phyloP scores from a whole-genome alignment of 1,140 invertebrate species.

The Trichonephila inaurata region DNA sequence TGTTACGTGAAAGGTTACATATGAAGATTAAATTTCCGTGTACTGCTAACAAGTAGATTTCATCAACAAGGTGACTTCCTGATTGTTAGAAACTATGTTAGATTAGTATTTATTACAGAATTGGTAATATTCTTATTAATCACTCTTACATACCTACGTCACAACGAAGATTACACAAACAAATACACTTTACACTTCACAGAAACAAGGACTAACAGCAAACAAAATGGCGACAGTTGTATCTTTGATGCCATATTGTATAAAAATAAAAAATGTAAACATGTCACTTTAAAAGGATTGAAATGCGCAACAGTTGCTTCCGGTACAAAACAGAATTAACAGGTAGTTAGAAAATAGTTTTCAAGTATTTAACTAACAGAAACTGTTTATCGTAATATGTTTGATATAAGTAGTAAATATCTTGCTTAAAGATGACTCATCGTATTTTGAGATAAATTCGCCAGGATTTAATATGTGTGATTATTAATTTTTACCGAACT shows the following conservation, averaged over 20 bases:
- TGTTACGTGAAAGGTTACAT: conserved; percentile 72
- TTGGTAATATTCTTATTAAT: conserved; percentile 21
- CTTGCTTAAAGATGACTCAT: not conserved
- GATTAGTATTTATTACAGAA: not conserved
- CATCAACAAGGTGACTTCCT: conserved; percentile 56
- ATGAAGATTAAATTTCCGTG: conserved; percentile 75
- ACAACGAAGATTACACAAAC: conserved; percentile 77
- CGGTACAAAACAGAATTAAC: conserved; percentile 21
- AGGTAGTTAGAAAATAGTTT: conserved; percentile 13
- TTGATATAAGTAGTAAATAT: not conserved
- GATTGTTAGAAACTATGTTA: not conserved
- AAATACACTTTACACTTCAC: conserved; percentile 76
- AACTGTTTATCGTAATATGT: not conserved
- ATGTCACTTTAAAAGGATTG: conserved; percentile 71
- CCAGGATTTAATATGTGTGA: not conserved
- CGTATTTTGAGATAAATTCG: not conserved
- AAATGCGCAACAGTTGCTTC: conserved; percentile 75
- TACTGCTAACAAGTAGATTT: conserved; percentile 59
- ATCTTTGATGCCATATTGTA: conserved; percentile 75
- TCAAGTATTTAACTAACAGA: not conserved
- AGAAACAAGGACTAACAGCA: conserved; percentile 77
- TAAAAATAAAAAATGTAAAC: conserved; percentile 77
- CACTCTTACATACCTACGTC: conserved; percentile 67
- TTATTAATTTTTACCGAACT: not conserved
- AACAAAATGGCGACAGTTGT: conserved; percentile 76